Percentiles rank a stretch among this genome's conserved stretches.
Evolutionary conservation across 2,888 invertebrate species (phyloP).

Genomic region (Esperia sulphurella): DNA sequence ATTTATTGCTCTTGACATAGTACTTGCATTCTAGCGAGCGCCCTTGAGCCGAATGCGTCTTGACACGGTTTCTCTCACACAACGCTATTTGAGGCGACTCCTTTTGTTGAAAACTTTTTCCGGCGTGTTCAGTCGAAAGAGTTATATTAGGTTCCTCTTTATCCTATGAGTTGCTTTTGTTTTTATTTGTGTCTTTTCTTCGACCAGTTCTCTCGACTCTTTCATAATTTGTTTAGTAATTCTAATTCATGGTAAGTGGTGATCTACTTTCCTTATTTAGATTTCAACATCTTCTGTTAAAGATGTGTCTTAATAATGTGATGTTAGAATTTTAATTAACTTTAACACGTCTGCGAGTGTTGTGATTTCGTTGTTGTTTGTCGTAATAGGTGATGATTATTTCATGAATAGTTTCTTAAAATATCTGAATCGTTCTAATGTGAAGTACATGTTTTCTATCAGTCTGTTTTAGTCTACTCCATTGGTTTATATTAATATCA

Average conservation of each 20-base stretch:
- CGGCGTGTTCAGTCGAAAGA: background rate
- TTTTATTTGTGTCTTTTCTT: no score
- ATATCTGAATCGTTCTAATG: no score
- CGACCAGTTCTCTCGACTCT: no score
- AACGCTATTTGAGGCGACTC: background rate
- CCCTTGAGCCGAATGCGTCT: slow-evolving; percentile 43
- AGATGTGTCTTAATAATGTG: background rate
- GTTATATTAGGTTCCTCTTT: background rate
- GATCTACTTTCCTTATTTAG: slow-evolving; percentile 4
- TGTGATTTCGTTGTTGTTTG: no score
- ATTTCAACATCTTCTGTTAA: slow-evolving; percentile 1
- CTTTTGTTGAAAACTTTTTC: background rate
- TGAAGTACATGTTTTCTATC: background rate
- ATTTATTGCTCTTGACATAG: slow-evolving; percentile 31
- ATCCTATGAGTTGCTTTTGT: background rate
- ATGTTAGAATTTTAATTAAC: background rate
- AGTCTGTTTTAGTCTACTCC: background rate
- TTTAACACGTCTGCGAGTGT: no score
- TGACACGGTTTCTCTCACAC: slow-evolving; percentile 23
- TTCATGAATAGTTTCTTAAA: no score
- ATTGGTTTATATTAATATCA: background rate
- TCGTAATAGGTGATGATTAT: no score
- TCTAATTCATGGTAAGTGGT: no score
- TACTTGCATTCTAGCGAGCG: slow-evolving; percentile 18
- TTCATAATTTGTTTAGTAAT: no score